phyloP scores from a whole-genome alignment of 2,888 invertebrate species.

The Eremobia ochroleuca region DNA sequence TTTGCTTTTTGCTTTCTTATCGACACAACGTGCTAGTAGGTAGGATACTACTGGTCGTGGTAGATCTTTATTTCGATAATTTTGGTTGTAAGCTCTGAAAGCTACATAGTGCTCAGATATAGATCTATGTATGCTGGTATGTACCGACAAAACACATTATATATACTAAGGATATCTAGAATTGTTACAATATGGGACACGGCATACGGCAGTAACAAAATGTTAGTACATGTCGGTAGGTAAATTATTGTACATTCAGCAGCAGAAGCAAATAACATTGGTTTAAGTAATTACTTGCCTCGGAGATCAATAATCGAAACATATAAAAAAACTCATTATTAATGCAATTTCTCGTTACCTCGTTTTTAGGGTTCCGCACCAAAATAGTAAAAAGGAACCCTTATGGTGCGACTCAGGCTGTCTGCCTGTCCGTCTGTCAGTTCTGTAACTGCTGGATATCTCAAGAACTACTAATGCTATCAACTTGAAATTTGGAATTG shows the following conservation, averaged over 20 bases:
- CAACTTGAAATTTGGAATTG: too few species aligned
- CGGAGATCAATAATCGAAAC: background rate
- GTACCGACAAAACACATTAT: background rate
- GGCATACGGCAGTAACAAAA: background rate
- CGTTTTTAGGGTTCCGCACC: too few species aligned
- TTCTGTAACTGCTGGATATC: too few species aligned
- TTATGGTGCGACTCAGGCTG: too few species aligned
- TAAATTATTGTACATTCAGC: slow-evolving; percentile 14
- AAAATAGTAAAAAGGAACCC: too few species aligned
- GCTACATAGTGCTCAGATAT: background rate
- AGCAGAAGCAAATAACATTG: background rate
- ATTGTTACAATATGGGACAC: background rate
- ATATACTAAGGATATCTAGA: background rate
- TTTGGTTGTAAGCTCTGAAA: background rate
- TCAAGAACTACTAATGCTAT: too few species aligned
- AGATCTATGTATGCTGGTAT: background rate
- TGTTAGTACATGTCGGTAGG: background rate
- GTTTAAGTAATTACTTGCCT: background rate
- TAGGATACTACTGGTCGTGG: slow-evolving; percentile 30
- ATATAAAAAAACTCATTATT: background rate
- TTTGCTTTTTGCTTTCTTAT: slow-evolving; percentile 83
- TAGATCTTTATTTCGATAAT: slow-evolving; percentile 21
- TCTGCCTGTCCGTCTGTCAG: too few species aligned
- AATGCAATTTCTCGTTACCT: background rate
- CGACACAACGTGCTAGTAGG: slow-evolving; percentile 67